Base-by-base conservation (phyloP, 2,113 vertebrate genomes). In the Perca fluviatilis region DNA sequence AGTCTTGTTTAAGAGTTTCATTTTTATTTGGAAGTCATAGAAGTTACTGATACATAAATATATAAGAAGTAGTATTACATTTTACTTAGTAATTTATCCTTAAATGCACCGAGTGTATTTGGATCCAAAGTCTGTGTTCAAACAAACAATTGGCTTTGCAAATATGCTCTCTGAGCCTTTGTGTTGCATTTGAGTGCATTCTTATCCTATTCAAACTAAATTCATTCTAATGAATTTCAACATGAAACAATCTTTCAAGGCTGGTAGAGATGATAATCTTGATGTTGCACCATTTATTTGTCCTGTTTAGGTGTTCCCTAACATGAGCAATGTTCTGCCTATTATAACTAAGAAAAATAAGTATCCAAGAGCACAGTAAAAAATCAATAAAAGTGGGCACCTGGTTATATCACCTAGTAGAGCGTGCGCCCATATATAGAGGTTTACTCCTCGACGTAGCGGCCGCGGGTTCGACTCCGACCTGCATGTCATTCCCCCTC, bases 81-180 rank as follows among this genome's bases (percentile, higher is more conserved):
- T 57, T 80, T 23, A 21, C 7, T 68, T 0, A 3, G 14, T 58
- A 9, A 21, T 61, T 58, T 84, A 66, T 87, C 53, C 77, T 83
- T 18, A 75, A 30, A 67, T 87, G 62, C 16, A 82, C 75, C 49
- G 1, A 5, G 18, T 79, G 18, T 77, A 57, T 78, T 84, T 70
- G 23, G 76, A 83, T 87, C 80, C 91, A 93, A 94, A 93, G 93
- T 94, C 86, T 87, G 70, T 25, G 74, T 69, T 79, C 61, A 86
- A 88, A 87, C 90, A 94, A 92, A 93, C 64, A 90, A n/a, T 11
- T 25, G 2, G 12, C 66, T 84, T 58, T 84, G 79, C 80, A 92
- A 93, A 93, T 77, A 91, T 89, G 77, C 74, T 83, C 88, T 91
- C 70, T 93, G 91, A 86, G 77, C 85, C 11, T 62, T 25, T 67